Evolutionary conservation across 2,113 vertebrate species (phyloP).

Genomic region (Malurus alboscapulatus): DNA sequence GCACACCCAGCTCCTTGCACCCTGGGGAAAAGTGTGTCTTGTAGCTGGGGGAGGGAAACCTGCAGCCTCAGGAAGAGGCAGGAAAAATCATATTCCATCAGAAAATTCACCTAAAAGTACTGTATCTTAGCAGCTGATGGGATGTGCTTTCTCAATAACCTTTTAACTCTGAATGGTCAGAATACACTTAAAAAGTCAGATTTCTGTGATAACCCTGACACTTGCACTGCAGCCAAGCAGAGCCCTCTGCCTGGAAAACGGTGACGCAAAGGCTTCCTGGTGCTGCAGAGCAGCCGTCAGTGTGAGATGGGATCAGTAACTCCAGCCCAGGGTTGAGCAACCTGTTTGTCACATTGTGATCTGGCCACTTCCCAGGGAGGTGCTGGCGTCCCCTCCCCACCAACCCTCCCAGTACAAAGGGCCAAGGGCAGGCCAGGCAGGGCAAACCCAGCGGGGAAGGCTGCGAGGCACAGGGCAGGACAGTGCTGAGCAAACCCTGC

Average conservation of each 20-base stretch:
- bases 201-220: not conserved
- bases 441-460: not conserved
- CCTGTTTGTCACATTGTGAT: not conserved
- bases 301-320: not conserved
- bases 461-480: not conserved
- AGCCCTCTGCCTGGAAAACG: not conserved
- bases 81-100: not conserved
- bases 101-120: not conserved
- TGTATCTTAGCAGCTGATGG: not conserved
- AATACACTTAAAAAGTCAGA: not conserved
- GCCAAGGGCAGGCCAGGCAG: not conserved
- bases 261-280: not conserved
- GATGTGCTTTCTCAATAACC: not conserved
- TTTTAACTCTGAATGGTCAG: not conserved
- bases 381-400: not conserved
- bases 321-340: conserved; percentile 24
- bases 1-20: not conserved
- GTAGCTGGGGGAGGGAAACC: not conserved
- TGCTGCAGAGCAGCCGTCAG: not conserved
- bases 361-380: not conserved
- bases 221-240: not conserved
- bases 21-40: not conserved
- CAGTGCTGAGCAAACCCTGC: not conserved
- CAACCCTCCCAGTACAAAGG: not conserved
- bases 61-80: not conserved